These are phyloP conservation scores for Rhyacichthys aspro DNA, from an alignment of 2,797 vertebrate genomes.

Conservation along the genomic window DNA sequence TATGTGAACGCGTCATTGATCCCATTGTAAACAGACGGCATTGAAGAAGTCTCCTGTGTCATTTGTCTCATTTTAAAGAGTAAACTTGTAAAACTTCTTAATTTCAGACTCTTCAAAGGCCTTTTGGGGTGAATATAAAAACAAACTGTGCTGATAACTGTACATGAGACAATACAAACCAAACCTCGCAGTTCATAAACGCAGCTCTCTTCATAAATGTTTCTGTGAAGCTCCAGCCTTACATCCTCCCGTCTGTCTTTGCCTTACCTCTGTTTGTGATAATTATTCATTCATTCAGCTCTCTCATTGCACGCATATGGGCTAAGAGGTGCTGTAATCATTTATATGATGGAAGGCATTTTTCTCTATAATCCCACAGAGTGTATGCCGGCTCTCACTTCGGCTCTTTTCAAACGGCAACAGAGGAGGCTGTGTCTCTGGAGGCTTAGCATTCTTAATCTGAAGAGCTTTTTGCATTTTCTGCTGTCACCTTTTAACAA, in stretches of 20 bases:
- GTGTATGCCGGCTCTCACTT: slow-evolving; percentile 62
- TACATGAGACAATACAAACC: slow-evolving; percentile 11
- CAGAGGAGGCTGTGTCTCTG: slow-evolving; percentile 49
- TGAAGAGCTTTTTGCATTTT: slow-evolving; percentile 55
- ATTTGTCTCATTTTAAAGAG: slow-evolving; percentile 22
- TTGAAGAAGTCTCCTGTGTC: slow-evolving; percentile 27
- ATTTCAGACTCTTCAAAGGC: slow-evolving; percentile 31
- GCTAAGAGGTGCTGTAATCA: slow-evolving; percentile 63
- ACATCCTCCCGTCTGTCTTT: slow-evolving; percentile 12
- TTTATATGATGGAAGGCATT: slow-evolving; percentile 61
- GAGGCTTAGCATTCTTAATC: slow-evolving; percentile 63
- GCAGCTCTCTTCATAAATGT: slow-evolving; percentile 14
- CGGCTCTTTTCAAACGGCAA: slow-evolving; percentile 51
- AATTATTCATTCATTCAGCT: slow-evolving; percentile 68
- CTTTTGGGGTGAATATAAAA: slow-evolving; percentile 16
- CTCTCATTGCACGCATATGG: slow-evolving; percentile 53
- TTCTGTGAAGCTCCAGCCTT: slow-evolving; percentile 19
- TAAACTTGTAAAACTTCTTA: slow-evolving; percentile 5
- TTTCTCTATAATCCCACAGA: slow-evolving; percentile 64
- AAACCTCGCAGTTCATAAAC: slow-evolving; percentile 17
- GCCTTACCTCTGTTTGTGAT: slow-evolving; percentile 30
- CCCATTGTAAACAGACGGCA: slow-evolving; percentile 34
- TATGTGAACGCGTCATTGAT: slow-evolving; percentile 50
- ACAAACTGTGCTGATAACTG: slow-evolving; percentile 14
- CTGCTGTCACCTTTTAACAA: slow-evolving; percentile 33